A percentile compares a stretch with the other conserved stretches of the same genome.
Conservation (phyloP, 1,140 invertebrate genomes). For the Listronotus bonariensis region DNA sequence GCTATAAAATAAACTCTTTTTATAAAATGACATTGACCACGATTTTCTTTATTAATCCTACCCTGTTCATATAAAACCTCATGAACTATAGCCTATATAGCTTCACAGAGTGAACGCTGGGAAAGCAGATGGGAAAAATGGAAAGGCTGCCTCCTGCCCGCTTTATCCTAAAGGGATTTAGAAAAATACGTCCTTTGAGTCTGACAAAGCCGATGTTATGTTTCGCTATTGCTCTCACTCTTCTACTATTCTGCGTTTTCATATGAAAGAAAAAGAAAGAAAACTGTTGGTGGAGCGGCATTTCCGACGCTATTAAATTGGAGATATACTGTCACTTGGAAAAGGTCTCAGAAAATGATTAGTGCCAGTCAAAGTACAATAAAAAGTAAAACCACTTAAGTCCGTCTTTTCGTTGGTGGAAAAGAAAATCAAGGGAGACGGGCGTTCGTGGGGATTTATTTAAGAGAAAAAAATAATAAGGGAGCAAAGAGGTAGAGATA, state of each 20-base stretch:
- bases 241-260: neutral
- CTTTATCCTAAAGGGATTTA: conserved; percentile 32
- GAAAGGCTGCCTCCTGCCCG: conserved; percentile 31
- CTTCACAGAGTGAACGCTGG: conserved; percentile 22
- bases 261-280: conserved; percentile 2
- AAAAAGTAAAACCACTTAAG: conserved; percentile 40
- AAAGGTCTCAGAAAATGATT: conserved; percentile 41
- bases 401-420: conserved; percentile 21
- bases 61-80: conserved; percentile 32
- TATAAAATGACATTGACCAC: too few species aligned
- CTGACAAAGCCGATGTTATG: conserved; percentile 29
- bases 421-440: conserved; percentile 24
- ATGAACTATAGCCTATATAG: conserved; percentile 38
- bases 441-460: conserved; percentile 14
- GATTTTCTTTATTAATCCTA: conserved; percentile 7
- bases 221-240: conserved; percentile 1
- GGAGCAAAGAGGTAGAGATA: too few species aligned
- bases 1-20: too few species aligned
- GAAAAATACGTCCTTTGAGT: conserved; percentile 41
- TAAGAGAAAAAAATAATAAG: conserved; percentile 18
- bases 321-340: conserved; percentile 40
- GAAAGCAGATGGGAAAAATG: conserved; percentile 45
- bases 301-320: conserved; percentile 39
- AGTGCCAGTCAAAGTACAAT: conserved; percentile 40
- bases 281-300: conserved; percentile 18